Evolutionary conservation across 2,888 invertebrate genomes (phyloP).

Genomic region (Troides aeacus): DNA sequence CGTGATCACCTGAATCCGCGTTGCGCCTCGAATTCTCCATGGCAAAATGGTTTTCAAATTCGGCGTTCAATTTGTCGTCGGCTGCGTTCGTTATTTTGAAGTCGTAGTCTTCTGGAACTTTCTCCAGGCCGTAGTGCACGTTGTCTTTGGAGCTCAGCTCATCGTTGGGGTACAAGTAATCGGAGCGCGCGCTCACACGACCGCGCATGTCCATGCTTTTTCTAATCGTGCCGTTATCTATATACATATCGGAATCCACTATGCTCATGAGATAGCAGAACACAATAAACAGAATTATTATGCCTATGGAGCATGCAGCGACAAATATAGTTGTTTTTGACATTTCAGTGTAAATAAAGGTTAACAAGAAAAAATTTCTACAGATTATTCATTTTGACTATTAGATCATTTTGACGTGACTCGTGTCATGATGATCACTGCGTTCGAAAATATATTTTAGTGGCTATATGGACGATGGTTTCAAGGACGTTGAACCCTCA

Average conservation of each 20-base stretch:
- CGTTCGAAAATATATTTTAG: background rate
- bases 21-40: background rate
- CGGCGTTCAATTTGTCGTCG: background rate
- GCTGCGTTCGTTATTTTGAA: background rate
- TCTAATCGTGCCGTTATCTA: constrained; percentile 2
- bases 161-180: constrained; percentile 29
- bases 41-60: constrained; percentile 2
- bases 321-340: constrained; percentile 35
- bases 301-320: constrained; percentile 31
- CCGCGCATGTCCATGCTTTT: background rate
- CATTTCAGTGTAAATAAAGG: constrained; percentile 32
- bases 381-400: constrained; percentile 5
- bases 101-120: constrained; percentile 29
- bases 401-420: constrained; percentile 4
- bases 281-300: constrained; percentile 41
- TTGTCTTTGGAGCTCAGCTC: constrained; percentile 29
- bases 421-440: background rate
- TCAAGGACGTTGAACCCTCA: background rate
- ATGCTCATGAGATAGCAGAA: constrained; percentile 45
- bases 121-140: constrained; percentile 38
- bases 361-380: background rate
- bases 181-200: background rate
- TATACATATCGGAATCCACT: constrained; percentile 43
- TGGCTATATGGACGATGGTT: background rate
- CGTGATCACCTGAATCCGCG: background rate